Base-by-base conservation (phyloP, 2,113 vertebrate genomes). In the Setophaga petechia region DNA sequence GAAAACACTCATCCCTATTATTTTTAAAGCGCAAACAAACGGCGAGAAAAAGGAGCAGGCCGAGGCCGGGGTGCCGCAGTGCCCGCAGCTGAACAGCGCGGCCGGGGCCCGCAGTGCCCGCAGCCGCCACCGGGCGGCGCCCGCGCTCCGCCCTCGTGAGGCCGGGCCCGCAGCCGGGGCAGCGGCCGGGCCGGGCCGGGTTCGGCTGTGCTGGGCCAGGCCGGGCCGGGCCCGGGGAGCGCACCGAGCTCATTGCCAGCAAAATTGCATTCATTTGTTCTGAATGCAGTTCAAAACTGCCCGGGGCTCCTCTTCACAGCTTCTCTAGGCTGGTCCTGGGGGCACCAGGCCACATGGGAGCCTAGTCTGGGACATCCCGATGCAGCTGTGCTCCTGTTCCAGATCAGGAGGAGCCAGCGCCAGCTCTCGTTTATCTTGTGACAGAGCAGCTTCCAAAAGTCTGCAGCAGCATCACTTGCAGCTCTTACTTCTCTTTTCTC, bases 31-130 rank as follows among this genome's bases (percentile, higher is more conserved):
- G 6, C 55, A 41, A 44, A 25, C 31, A 33, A 33, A 31, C 54
- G 7, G 6, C 0, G 25, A 11, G 37, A 15, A 47, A 47, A 15
- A 33, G 11, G 22, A 16, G 69, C 11, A 10, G 6, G 15, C 1
- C 2, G 2, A 9, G 27, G 0, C 9, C 47, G 7, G 15, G 3
- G 11, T 1, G 3, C 15, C 2, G 51, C 66, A 20, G 54, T 16
- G 67, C 81, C 58, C 39, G 41, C 81, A 15, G 81, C 22, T 1
- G 51, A 30, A 3, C 51, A 30, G 51, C 51, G 51, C 27, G 27
- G 51, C 27, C 51, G 51, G 27, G 10, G 51, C 27, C 15, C 3
- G 51, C 66, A 20, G 54, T 72, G 57, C 81, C 68, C 49, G 41
- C 81, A 33, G 81, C 22, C 3, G 49, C 7, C 80, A 35, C 51